Percentiles rank a stretch among this genome's conserved stretches.
Evolutionary conservation across 2,113 vertebrate genomes (phyloP).

Genomic region (Dermatemys mawii): DNA sequence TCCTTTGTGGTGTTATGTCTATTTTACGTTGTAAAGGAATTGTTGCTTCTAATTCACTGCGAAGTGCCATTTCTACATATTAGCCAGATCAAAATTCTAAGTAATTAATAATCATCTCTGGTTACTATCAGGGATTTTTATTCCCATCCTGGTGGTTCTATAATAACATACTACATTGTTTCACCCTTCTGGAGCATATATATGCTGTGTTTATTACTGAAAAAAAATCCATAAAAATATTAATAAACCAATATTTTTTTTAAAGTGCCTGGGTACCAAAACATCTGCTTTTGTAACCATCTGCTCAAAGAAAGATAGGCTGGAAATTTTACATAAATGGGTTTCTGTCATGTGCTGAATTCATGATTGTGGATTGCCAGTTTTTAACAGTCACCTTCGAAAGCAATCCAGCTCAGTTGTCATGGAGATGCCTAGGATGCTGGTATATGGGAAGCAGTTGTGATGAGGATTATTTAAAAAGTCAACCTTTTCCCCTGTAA

Average conservation of each 20-base stretch:
- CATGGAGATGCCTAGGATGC: slow-evolving; percentile 47
- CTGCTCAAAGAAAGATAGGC: background rate
- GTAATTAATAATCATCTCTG: background rate
- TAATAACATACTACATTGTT: background rate
- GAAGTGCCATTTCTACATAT: background rate
- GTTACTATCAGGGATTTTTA: background rate
- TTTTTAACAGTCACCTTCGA: background rate
- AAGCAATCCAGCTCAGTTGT: slow-evolving; percentile 40
- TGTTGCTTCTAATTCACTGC: background rate
- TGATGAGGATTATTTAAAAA: slow-evolving; percentile 35
- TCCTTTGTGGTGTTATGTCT: background rate
- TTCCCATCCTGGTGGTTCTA: background rate
- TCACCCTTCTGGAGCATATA: background rate
- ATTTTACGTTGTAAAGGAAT: background rate
- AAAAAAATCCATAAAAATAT: background rate
- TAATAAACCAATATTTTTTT: background rate
- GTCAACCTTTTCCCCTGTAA: background rate
- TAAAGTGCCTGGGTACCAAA: background rate
- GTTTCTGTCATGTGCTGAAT: slow-evolving; percentile 20
- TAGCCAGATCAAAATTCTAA: background rate
- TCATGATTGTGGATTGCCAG: slow-evolving; percentile 33
- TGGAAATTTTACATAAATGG: background rate
- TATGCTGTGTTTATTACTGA: background rate
- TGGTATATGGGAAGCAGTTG: background rate
- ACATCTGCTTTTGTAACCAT: background rate